A percentile compares a stretch with the other conserved stretches of the same genome.
These are phyloP conservation scores for Glossosoma conforme DNA, from an alignment of 1,140 invertebrate genomes.

Conservation along the genomic window DNA sequence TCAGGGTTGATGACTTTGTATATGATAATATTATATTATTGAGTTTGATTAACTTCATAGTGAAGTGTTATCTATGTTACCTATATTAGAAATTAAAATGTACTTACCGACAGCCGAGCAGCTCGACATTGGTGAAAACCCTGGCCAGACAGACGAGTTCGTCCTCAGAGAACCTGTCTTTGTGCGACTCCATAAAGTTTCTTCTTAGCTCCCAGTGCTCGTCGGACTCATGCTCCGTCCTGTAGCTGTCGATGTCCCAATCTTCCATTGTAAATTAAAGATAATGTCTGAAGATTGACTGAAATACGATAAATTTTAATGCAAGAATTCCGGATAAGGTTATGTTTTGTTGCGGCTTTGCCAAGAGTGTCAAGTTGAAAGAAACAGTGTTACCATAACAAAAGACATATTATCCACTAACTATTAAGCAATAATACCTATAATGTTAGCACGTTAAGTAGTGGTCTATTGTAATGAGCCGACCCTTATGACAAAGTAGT, in stretches of 20 bases:
- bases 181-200: constrained; percentile 69
- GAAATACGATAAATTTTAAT: background rate
- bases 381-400: too few relatives aligned
- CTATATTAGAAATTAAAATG: constrained; percentile 6
- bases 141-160: constrained; percentile 74
- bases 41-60: too few relatives aligned
- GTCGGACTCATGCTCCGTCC: constrained; percentile 68
- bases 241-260: constrained; percentile 63
- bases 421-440: too few relatives aligned
- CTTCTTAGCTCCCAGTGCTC: constrained; percentile 77
- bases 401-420: too few relatives aligned
- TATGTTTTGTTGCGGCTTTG: background rate
- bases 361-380: too few relatives aligned
- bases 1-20: too few relatives aligned
- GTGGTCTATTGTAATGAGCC: too few relatives aligned
- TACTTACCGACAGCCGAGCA: constrained; percentile 69
- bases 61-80: too few relatives aligned
- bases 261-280: constrained; percentile 33
- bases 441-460: too few relatives aligned
- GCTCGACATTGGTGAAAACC: constrained; percentile 78
- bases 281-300: constrained; percentile 10
- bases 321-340: background rate
- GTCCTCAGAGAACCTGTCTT: constrained; percentile 66
- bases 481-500: too few relatives aligned
- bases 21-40: too few relatives aligned